These are phyloP conservation scores for Drosophila nebulosa DNA, from an alignment of 1,140 invertebrate species.

Conservation along the genomic window DNA sequence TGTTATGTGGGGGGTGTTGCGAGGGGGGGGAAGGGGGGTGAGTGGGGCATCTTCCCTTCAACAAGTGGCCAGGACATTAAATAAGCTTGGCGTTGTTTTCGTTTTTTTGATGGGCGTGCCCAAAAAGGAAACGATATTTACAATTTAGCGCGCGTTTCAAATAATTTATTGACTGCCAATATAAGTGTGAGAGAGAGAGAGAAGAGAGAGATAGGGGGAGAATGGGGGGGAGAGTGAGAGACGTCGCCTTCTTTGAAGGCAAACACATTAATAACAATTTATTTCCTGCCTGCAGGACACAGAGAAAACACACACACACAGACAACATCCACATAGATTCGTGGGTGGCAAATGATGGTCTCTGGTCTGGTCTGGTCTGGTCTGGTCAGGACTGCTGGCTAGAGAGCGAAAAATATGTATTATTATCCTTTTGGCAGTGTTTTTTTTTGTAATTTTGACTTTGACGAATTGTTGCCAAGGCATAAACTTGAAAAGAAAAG, in stretches of 20 bases:
- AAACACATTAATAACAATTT: conserved; percentile 76
- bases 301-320: conserved; percentile 38
- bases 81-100: conserved; percentile 48
- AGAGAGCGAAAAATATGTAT: conserved; percentile 48
- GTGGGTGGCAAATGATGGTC: conserved; percentile 30
- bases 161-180: conserved; percentile 59
- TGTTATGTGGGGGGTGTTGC: not conserved
- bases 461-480: conserved; percentile 58
- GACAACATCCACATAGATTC: conserved; percentile 35
- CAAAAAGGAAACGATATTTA: conserved; percentile 33
- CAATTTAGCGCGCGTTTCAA: conserved; percentile 50
- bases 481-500: conserved; percentile 54
- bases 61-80: conserved; percentile 69
- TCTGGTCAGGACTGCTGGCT: not conserved
- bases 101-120: conserved; percentile 11
- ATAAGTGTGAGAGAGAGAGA: not conserved
- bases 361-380: no score
- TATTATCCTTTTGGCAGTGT: conserved; percentile 59
- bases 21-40: no score
- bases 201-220: not conserved
- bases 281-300: conserved; percentile 50
- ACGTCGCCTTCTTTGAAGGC: conserved; percentile 25
- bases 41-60: conserved; percentile 35
- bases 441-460: conserved; percentile 72
- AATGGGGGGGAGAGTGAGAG: conserved; percentile 3